phyloP scores from a whole-genome alignment of 2,888 invertebrate genomes.

The Sarcophaga caerulescens region DNA sequence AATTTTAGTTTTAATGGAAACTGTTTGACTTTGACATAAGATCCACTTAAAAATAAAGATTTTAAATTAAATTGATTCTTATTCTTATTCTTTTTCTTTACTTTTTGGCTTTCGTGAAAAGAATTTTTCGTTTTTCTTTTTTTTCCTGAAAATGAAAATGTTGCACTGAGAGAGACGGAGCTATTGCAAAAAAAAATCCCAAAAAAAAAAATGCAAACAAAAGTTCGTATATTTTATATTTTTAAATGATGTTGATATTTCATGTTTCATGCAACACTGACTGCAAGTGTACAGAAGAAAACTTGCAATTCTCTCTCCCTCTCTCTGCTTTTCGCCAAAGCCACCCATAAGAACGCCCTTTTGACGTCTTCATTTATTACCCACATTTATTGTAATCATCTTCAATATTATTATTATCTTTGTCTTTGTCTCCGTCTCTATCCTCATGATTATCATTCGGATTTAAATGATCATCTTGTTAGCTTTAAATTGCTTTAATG shows the following conservation, averaged over 20 bases:
- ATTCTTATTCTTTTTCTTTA: neutral
- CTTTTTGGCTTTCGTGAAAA: neutral
- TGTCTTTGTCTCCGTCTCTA: neutral
- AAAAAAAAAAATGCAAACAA: conserved; percentile 9
- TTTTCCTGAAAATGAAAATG: neutral
- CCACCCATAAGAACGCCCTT: neutral
- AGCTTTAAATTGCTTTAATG: conserved; percentile 64
- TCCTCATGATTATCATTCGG: neutral
- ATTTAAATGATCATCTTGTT: conserved; percentile 54
- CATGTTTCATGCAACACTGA: conserved; percentile 67
- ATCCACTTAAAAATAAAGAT: conserved; percentile 48
- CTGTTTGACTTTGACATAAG: conserved; percentile 59
- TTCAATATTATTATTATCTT: conserved; percentile 12
- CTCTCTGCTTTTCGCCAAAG: neutral
- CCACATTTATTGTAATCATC: conserved; percentile 57
- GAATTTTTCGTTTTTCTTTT: conserved; percentile 13
- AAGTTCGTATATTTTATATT: conserved; percentile 47
- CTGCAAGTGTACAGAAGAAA: conserved; percentile 38
- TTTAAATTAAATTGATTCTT: conserved; percentile 43
- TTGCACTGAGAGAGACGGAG: neutral
- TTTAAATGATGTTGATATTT: conserved; percentile 68
- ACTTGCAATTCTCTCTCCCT: neutral
- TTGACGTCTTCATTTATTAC: conserved; percentile 39
- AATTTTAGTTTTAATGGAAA: conserved; percentile 41
- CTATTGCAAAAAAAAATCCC: neutral